Conservation (phyloP, 1,140 invertebrate species). For the Piezodorus guildinii region DNA sequence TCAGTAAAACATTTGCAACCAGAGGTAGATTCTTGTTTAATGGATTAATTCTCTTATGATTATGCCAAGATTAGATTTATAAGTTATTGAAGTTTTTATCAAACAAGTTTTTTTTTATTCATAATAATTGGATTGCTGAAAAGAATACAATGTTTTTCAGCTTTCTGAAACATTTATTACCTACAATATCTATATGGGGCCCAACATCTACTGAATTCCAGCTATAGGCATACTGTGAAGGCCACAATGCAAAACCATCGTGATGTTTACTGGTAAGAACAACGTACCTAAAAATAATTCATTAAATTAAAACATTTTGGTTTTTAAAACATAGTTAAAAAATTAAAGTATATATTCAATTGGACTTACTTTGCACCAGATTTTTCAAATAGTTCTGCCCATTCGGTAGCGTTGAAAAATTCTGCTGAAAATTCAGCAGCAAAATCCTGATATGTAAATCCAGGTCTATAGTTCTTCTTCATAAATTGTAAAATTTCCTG, state of each 20-base stretch:
- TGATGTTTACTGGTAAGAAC: conserved; percentile 90
- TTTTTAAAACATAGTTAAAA: background rate
- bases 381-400: conserved; percentile 61
- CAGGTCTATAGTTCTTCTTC: conserved; percentile 61
- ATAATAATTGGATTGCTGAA: background rate
- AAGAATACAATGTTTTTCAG: background rate
- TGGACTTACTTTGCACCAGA: conserved; percentile 61
- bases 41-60: background rate
- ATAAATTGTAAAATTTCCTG: conserved; percentile 46
- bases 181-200: conserved; percentile 67
- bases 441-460: conserved; percentile 78
- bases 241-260: conserved; percentile 83
- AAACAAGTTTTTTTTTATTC: background rate
- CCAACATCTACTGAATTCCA: conserved; percentile 86
- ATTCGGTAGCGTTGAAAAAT: conserved; percentile 65
- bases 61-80: background rate
- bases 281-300: conserved; percentile 51
- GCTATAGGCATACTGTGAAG: conserved; percentile 70
- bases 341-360: conserved; percentile 8
- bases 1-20: background rate
- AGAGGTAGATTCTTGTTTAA: too few relatives aligned
- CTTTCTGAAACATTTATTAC: conserved; percentile 37
- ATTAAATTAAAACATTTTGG: background rate
- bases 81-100: too few relatives aligned
- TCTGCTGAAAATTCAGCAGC: conserved; percentile 67